Conservation (phyloP, 2,797 vertebrate genomes). For the Macropus fuliginosus region DNA sequence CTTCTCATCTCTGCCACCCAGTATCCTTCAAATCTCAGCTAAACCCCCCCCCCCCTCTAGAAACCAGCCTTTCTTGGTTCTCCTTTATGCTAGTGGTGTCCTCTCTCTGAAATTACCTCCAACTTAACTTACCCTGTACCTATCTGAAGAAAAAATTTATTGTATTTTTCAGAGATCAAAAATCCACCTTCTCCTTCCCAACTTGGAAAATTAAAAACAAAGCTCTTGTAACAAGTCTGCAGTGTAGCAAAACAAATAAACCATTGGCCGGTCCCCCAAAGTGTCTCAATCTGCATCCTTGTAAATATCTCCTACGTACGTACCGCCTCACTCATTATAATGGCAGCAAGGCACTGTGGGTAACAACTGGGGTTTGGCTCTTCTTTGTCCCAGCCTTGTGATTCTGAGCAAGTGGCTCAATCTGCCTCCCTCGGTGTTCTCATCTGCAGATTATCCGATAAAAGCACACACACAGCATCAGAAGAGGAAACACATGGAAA, state of each 20-base stretch:
- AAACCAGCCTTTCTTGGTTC: neutral
- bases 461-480: neutral
- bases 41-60: neutral
- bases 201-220: neutral
- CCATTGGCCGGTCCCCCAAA: neutral
- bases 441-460: neutral
- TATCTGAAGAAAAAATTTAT: too few species aligned
- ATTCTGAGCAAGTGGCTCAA: neutral
- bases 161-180: too few species aligned
- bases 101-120: neutral
- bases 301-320: neutral
- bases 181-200: neutral
- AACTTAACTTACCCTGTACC: too few species aligned
- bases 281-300: neutral
- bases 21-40: neutral
- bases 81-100: neutral
- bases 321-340: neutral
- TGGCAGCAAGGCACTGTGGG: neutral
- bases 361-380: neutral
- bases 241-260: neutral
- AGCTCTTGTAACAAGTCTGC: neutral
- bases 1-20: neutral
- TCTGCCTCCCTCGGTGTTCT: neutral
- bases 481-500: neutral
- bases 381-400: neutral